Conservation (phyloP, 2,888 invertebrate genomes). For the Alloplasta piceator region DNA sequence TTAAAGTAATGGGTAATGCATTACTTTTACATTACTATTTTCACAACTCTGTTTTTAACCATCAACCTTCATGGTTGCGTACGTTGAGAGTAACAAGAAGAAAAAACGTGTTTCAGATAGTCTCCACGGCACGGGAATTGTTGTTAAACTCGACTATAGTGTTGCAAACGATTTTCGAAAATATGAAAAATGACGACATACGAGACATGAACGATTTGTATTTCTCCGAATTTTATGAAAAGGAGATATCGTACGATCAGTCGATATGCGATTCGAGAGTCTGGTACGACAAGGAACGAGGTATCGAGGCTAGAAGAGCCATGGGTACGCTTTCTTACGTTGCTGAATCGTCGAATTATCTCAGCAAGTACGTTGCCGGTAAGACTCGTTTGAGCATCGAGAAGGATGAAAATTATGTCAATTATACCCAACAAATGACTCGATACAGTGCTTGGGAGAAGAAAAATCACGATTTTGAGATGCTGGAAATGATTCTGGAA, state of each 20-base stretch:
- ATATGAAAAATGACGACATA: constrained; percentile 80
- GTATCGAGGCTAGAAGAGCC: constrained; percentile 78
- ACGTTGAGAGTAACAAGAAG: too few relatives aligned
- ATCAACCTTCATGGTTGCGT: too few relatives aligned
- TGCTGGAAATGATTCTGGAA: constrained; percentile 77
- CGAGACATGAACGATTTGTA: constrained; percentile 82
- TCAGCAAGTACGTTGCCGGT: constrained; percentile 78
- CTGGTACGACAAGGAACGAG: constrained; percentile 80
- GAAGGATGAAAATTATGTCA: constrained; percentile 71
- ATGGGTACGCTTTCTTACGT: constrained; percentile 76
- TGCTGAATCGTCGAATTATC: constrained; percentile 75
- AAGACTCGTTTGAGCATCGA: constrained; percentile 69
- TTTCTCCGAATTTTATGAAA: constrained; percentile 78
- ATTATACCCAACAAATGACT: constrained; percentile 76
- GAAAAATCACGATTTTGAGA: constrained; percentile 75
- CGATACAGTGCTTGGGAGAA: constrained; percentile 76
- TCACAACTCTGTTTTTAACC: too few relatives aligned
- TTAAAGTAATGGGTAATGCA: too few relatives aligned
- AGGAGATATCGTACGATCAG: constrained; percentile 70
- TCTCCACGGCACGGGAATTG: constrained; percentile 78
- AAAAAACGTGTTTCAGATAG: constrained; percentile 68
- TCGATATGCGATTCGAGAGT: constrained; percentile 75
- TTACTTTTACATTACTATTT: too few relatives aligned
- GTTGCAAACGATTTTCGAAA: constrained; percentile 77
- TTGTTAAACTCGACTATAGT: constrained; percentile 76